Conservation (phyloP, 2,888 invertebrate genomes). For the Artemia sinica region DNA sequence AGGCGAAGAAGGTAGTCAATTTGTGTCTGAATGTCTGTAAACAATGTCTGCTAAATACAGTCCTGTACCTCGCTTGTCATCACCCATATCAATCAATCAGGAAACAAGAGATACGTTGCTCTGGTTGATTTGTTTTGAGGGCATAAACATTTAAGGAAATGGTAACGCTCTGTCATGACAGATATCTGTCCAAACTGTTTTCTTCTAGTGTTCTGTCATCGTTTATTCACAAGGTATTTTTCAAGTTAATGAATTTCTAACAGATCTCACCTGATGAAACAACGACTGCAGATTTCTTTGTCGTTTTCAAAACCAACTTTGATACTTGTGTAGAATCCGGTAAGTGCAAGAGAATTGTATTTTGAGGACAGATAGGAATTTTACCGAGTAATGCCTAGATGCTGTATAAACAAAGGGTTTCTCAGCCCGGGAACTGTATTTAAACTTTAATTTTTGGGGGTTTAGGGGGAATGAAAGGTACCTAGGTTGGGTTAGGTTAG, state of each 20-base stretch:
- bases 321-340: no score
- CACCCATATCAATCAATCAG: constrained; percentile 12
- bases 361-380: no score
- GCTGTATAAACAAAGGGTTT: no score
- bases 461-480: no score
- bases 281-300: background rate
- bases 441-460: no score
- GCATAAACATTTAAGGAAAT: constrained; percentile 13
- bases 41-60: background rate
- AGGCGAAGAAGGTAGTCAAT: no score
- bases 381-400: no score
- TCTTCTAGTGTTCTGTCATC: background rate
- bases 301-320: background rate
- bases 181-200: constrained; percentile 11
- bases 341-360: no score
- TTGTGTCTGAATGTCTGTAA: constrained; percentile 2
- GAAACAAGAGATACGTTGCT: background rate
- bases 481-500: no score
- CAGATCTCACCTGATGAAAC: background rate
- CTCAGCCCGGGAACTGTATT: no score
- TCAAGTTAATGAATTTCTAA: background rate
- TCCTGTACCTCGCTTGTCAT: background rate
- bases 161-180: constrained; percentile 3
- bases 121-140: background rate
- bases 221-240: constrained; percentile 6